Evolutionary conservation across 1,140 invertebrate species (phyloP).

Genomic region (Paraescarpia echinospica): DNA sequence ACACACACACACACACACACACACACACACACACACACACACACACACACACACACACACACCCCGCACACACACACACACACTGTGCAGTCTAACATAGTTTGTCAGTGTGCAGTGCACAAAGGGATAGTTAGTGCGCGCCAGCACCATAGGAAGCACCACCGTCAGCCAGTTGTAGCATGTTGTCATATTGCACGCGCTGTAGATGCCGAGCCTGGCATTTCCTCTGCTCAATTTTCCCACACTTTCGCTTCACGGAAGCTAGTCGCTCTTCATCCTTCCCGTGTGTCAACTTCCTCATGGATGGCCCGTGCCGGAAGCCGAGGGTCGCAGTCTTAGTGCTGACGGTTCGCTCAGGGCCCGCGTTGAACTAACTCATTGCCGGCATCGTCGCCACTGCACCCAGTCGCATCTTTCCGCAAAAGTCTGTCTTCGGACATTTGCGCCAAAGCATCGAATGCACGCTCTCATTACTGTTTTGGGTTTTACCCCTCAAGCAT

Average conservation of each 20-base stretch:
- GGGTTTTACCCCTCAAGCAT: neutral
- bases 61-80: no score
- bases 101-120: no score
- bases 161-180: neutral
- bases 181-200: neutral
- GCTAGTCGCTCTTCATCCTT: neutral
- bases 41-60: no score
- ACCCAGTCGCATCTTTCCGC: neutral
- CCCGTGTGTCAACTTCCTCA: neutral
- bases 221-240: neutral
- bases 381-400: neutral
- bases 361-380: neutral
- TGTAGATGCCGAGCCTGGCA: neutral
- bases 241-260: neutral
- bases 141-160: neutral
- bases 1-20: no score
- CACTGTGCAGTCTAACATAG: no score
- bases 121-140: no score
- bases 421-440: neutral
- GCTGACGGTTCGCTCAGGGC: neutral
- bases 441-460: neutral
- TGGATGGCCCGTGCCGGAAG: neutral
- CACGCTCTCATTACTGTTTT: neutral
- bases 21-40: no score
- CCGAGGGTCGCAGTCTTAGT: neutral